phyloP scores from a whole-genome alignment of 2,888 invertebrate species.

The Drosophila helvetica region DNA sequence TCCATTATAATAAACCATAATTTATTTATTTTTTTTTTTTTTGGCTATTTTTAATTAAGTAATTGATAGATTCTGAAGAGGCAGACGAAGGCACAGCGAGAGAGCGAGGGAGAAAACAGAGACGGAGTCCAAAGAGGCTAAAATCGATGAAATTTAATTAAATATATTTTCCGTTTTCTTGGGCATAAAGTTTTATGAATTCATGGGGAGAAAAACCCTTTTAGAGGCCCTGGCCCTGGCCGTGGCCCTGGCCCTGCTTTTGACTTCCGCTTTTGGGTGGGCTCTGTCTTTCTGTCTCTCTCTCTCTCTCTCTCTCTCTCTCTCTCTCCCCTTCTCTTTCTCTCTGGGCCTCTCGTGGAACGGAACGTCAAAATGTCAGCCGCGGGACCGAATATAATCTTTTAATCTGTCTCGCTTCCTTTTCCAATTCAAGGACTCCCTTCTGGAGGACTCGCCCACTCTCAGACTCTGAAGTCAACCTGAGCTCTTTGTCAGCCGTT shows the following conservation, averaged over 20 bases:
- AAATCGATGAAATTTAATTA: conserved; percentile 75
- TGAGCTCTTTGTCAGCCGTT: conserved; percentile 37
- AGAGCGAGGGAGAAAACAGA: conserved; percentile 10
- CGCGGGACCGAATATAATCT: conserved; percentile 28
- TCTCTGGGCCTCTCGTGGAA: conserved; percentile 5
- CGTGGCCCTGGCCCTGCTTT: neutral
- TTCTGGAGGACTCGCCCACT: neutral
- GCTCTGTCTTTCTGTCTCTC: neutral
- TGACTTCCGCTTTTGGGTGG: neutral
- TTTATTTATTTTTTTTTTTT: conserved; percentile 47
- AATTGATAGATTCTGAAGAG: conserved; percentile 66
- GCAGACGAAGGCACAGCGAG: neutral
- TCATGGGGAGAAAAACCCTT: conserved; percentile 21
- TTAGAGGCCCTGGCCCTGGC: neutral
- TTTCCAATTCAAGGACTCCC: neutral
- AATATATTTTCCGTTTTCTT: conserved; percentile 58
- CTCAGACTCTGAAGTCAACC: conserved; percentile 15
- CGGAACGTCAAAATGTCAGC: conserved; percentile 64
- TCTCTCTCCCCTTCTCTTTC: neutral
- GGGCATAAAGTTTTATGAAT: conserved; percentile 57
- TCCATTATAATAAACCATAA: conserved; percentile 46
- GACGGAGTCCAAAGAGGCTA: conserved; percentile 5
- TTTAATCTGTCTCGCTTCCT: conserved; percentile 8
- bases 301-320: too few relatives aligned
- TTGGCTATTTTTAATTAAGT: conserved; percentile 67